Base-by-base conservation (phyloP, 2,113 vertebrate species). In the Istiophorus platypterus region DNA sequence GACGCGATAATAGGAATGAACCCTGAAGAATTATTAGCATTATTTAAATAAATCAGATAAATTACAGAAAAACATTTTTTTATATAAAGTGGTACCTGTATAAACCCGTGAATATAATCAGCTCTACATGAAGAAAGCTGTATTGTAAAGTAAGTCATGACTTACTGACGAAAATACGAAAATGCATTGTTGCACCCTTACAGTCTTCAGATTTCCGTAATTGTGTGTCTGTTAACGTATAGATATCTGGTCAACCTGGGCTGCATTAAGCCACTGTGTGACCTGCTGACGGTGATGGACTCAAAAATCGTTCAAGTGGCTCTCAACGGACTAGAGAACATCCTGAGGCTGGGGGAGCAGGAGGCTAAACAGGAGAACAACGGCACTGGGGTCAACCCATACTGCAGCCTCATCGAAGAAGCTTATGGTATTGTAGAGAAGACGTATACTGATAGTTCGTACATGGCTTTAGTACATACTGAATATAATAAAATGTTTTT, bases 281-380 rank as follows among this genome's bases (percentile, higher is more conserved):
- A 99, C 84, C 96, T 99, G 82, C 94, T 99, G 76, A 99, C 98
- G 0, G 98, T 99, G 70, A 99, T 99, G 98, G 98, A 99, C 93
- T 98, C 97, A 0, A 99, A 99, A 95, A 99, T 99, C 7, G 98
- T 99, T 4, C 97, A 99, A 87, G 98, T 99, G 20, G 97, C 98
- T 0, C 91, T 99, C 49, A 99, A 97, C 0, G 98, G 98, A 34
- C 91, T 99, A 85, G 98, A 99, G 91, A 99, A 99, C 91, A 99
- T 99, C 65, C 94, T 99, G 85, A 93, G 97, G 73, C 96, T 99
- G 29, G 98, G 98, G 4, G 98, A 99, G 78, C 98, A 99, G 91
- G 98, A 99, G 51, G 96, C 97, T 90, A 98, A 97, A 90, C 97
- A 98, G 91, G 93, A 93, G 85, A 92, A 88, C 89, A 96, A 89